A percentile compares a stretch with the other conserved stretches of the same genome.
Conservation (phyloP, 2,113 vertebrate species). For the Lasiurus borealis region DNA sequence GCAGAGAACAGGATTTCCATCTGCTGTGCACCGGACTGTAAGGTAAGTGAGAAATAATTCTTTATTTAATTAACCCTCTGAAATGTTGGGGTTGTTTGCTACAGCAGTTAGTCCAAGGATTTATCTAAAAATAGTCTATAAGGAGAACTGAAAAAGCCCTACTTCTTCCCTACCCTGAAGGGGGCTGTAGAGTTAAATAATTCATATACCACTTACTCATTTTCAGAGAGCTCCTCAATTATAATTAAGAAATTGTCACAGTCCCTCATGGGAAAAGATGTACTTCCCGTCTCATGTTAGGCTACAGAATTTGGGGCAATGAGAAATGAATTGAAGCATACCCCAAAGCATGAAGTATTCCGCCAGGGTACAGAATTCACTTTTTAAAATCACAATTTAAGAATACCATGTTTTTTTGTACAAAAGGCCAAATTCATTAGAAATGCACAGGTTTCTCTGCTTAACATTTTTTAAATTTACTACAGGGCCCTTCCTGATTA, state of each 20-base stretch:
- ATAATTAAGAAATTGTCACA: conserved; percentile 75
- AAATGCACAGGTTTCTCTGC: conserved; percentile 44
- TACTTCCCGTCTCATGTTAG: conserved; percentile 64
- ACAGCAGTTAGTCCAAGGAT: not conserved
- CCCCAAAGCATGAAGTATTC: conserved; percentile 42
- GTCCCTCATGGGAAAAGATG: conserved; percentile 48
- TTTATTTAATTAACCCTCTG: not conserved
- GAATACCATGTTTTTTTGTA: conserved; percentile 54
- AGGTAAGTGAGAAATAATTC: not conserved
- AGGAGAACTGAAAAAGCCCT: not conserved
- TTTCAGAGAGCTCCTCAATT: conserved; percentile 69
- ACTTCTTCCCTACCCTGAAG: conserved; percentile 33
- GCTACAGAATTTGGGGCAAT: conserved; percentile 41
- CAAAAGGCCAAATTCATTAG: conserved; percentile 52
- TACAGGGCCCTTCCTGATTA: conserved; percentile 17
- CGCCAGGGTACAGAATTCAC: conserved; percentile 23
- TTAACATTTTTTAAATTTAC: conserved; percentile 48
- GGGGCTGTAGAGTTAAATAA: conserved; percentile 60
- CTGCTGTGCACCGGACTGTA: not conserved
- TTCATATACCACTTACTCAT: conserved; percentile 61
- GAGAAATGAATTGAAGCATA: conserved; percentile 60
- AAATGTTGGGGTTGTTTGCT: conserved; percentile 4
- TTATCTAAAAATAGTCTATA: not conserved
- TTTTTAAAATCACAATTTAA: conserved; percentile 46
- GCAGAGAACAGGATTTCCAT: not conserved